Base-by-base conservation (phyloP, 2,113 vertebrate genomes). In the Rissa tridactyla region DNA sequence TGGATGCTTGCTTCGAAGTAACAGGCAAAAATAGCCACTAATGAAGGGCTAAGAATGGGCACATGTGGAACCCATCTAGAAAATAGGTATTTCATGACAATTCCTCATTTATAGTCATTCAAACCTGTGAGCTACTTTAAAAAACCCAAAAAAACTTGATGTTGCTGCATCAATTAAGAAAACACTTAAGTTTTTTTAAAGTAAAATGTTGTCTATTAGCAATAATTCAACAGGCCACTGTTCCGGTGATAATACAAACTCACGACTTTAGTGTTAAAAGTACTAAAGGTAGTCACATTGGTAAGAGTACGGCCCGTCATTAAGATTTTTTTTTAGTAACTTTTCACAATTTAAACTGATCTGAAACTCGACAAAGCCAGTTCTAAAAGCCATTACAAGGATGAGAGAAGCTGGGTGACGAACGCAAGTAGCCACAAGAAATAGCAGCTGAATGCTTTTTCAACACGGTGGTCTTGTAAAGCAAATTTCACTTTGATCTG, bases 91-190 rank as follows among this genome's bases (percentile, higher is more conserved):
- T 77, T 68, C 5, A 13, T 2, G 10, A 19, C 10, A 72, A 89
- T 15, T 79, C n/a, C 26, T 57, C 34, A 4, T 4, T 44, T 27
- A n/a, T 14, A 85, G 27, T 11, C 13, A 15, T 32, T 77, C 30
- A 44, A 36, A 88, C 11, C 27, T 40, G 5, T 4, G 16, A 55
- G 16, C 7, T 32, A 32, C 17, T 87, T 82, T 12, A 11, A 57
- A 30, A 77, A 40, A 5, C 0, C 0, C 1, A 0, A 30, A 52
- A 52, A 58, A 46, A 4, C 8, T 27, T 29, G 14, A 13, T 6
- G 9, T 2, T 51, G 10, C 16, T 75, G 22, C 34, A 57, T 21
- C 38, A 68, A 46, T 30, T 55, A 25, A 57, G 34, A 71, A 61
- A 90, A 26, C 12, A 15, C 6, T 54, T 17, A 1, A 17, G 5